Evolutionary conservation across 2,113 vertebrate species (phyloP).

Genomic region (Erythrocebus patas): DNA sequence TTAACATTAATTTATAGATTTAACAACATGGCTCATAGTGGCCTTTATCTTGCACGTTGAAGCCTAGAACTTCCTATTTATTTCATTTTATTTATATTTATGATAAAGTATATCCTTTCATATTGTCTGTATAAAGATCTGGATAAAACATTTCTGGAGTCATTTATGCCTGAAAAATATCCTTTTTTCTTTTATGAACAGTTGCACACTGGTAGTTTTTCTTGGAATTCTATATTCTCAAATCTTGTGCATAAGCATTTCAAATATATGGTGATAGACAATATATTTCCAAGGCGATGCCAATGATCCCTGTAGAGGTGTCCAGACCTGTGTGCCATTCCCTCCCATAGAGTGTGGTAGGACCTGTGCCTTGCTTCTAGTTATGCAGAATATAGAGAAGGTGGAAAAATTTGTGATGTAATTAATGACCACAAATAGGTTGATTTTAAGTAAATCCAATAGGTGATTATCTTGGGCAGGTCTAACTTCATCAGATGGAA

Average conservation of each 20-base stretch:
- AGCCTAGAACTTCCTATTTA: neutral
- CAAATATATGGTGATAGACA: too few relatives aligned
- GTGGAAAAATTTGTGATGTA: neutral
- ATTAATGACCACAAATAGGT: fast-evolving
- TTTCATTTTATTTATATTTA: neutral
- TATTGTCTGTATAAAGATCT: too few relatives aligned
- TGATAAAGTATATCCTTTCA: neutral
- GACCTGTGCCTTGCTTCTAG: neutral
- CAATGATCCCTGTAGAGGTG: fast-evolving
- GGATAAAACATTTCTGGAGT: neutral
- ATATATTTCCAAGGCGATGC: neutral
- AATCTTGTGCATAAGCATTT: neutral
- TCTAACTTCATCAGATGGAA: neutral
- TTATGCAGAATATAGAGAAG: neutral
- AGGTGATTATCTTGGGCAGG: too few relatives aligned
- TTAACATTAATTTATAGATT: neutral
- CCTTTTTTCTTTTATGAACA: neutral
- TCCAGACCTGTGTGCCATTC: neutral
- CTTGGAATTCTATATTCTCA: neutral
- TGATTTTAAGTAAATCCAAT: neutral
- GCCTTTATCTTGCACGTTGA: neutral
- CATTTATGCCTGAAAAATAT: neutral
- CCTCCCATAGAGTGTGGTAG: too few relatives aligned
- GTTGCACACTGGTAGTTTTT: too few relatives aligned
- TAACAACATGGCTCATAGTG: neutral